Conservation (phyloP, 2,888 invertebrate species). For the Isoperla grammatica region DNA sequence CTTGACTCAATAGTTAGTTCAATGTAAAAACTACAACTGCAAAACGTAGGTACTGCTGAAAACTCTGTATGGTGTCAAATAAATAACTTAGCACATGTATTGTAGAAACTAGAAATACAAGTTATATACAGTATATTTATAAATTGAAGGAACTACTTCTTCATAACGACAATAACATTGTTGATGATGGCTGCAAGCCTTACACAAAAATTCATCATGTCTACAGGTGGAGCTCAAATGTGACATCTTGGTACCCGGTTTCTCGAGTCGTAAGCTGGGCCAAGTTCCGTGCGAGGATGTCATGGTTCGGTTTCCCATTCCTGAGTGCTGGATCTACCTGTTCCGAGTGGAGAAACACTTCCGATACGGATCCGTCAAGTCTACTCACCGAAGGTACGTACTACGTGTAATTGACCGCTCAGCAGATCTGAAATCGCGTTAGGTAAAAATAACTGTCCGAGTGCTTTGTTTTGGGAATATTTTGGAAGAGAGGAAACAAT, state of each 20-base stretch:
- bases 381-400: slow-evolving; percentile 64
- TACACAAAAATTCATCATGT: slow-evolving; percentile 5
- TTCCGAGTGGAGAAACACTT: slow-evolving; percentile 98
- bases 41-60: neutral
- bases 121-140: too few species aligned
- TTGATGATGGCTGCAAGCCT: neutral
- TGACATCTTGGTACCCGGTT: slow-evolving; percentile 94
- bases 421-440: too few species aligned
- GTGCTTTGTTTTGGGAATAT: too few species aligned
- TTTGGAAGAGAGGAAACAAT: too few species aligned
- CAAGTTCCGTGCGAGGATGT: slow-evolving; percentile 98
- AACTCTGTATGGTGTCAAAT: neutral
- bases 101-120: too few species aligned
- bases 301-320: slow-evolving; percentile 91
- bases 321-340: slow-evolving; percentile 98
- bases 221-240: slow-evolving; percentile 84
- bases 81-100: neutral
- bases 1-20: too few species aligned
- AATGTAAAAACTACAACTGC: neutral
- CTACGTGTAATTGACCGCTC: too few species aligned
- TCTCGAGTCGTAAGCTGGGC: slow-evolving; percentile 90
- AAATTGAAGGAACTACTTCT: too few species aligned
- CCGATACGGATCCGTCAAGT: slow-evolving; percentile 94
- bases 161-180: neutral
- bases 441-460: too few species aligned